Evolutionary conservation across 2,113 vertebrate genomes (phyloP).

Genomic region (Alethe castanea): DNA sequence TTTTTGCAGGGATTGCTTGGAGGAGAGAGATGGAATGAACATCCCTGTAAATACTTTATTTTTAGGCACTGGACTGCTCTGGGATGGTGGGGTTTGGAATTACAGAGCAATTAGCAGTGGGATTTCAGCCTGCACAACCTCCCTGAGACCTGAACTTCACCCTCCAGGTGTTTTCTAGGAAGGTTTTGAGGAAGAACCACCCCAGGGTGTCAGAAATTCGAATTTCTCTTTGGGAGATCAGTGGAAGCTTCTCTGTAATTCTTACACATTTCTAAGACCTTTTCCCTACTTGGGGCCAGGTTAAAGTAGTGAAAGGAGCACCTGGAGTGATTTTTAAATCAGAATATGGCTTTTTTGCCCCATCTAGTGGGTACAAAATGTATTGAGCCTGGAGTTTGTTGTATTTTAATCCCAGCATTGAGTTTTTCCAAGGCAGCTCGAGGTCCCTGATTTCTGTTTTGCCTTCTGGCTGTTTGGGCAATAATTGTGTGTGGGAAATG

Average conservation of each 20-base stretch:
- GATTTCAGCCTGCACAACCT: background rate
- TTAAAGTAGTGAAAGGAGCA: background rate
- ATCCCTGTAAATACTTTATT: background rate
- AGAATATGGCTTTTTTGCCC: slow-evolving; percentile 22
- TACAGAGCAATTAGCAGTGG: fast-evolving
- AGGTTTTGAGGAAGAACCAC: background rate
- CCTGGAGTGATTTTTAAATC: background rate
- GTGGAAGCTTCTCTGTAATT: background rate
- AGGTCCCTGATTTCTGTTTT: background rate
- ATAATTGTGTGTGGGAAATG: background rate
- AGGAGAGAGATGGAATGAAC: fast-evolving
- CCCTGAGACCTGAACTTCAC: background rate
- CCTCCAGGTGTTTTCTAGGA: background rate
- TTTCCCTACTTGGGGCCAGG: background rate
- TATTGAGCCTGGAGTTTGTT: background rate
- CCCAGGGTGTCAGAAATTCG: background rate
- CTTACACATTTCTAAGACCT: background rate
- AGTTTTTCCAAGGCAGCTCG: background rate
- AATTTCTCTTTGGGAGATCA: background rate
- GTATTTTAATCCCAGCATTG: background rate
- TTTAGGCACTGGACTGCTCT: background rate
- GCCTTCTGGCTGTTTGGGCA: background rate
- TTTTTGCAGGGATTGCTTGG: background rate
- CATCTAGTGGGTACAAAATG: slow-evolving; percentile 35
- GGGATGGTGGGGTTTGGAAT: background rate